Evolutionary conservation across 2,797 vertebrate genomes (phyloP), one percentile per base, ranked within the genome.

Genomic region (Halcyon badia): DNA sequence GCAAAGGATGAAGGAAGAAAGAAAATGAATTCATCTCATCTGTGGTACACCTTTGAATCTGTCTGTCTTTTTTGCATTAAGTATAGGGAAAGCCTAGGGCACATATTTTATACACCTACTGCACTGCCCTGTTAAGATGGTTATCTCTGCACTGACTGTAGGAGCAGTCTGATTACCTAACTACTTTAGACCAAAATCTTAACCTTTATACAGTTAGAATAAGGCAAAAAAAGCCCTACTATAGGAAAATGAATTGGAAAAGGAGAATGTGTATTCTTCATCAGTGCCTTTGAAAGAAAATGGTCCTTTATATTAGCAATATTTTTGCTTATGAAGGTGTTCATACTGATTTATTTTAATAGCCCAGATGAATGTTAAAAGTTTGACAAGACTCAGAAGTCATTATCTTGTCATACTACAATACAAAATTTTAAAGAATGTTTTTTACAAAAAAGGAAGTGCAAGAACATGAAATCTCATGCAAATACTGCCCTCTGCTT

Each of bases 21-120:
- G 62, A 75, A 83, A 70, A 65, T 4, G 65, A 35, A 82, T 68
- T 73, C 6, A 30, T 46, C 21, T 92, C 30, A 46, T 90, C 22
- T 20, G 2, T 82, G 78, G n/a, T 51, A 89, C 49, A 84, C 37
- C 39, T 87, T 88, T 90, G 66, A 69, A 83, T 65, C 11, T 62
- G 44, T 90, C 80, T 95, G 25, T 52, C 22, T 75, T 76, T 88
- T 95, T 94, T 86, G 16, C 70, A 61, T 91, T 57, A 65, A 87
- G 39, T 66, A 31, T 70, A 51, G 83, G 82, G 88, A 90, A 92
- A 92, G 92, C 94, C 96, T 79, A 48, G 51, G 92, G 92, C 94
- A 84, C 88, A 92, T 96, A 92, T 66, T 96, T 94, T 89, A 48
- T 82, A 87, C 86, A 84, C 93, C 88, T 79, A 95, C 92, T 26